Base-by-base conservation (phyloP, 2,888 invertebrate genomes). In the Ectemnius lituratus region DNA sequence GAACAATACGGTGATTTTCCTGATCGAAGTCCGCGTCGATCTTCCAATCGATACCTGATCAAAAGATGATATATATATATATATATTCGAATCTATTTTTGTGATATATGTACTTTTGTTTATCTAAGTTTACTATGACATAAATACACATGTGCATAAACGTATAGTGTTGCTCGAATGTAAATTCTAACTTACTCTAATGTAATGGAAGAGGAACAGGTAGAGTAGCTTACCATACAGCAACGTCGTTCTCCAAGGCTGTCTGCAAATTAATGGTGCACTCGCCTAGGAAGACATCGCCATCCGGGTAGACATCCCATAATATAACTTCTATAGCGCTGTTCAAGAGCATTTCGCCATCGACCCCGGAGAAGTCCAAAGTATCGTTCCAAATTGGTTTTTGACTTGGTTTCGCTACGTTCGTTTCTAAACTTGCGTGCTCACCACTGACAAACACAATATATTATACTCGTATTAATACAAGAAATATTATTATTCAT, bases 381-480 rank as follows among this genome's bases (percentile, higher is more conserved):
- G 97, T 97, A 18, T 97, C 97, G 90, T 98, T 97, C 98, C 97
- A 98, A 67, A 97, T 96, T 1, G 98, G 97, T 89, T 96, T 96
- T 88, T 95, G 96, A 0, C 96, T 95, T 14, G 96, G 96, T 69
- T 96, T 96, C 1, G 97, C 96, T 16, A 97, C 95, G 88, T 95
- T 96, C 1, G 97, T 97, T 90, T 96, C 96, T 76, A 95, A 93
- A 4, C 95, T 94, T 70, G 94, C 94, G 80, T 95, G 95, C 88
- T 94, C 95, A 66, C 94, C 94, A 70, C 96, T 97, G 88, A 1
- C 88, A 80, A 0, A 6, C 16, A 14, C 4, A 20, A 0, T 37
- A n/a, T 60, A 14, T 59, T 28, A 59, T 28, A 28, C n/a, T 37
- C 37, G 20, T 13, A 8, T 13, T 13, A 11, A 23, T 20, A 20